These are phyloP conservation scores for Halyomorpha halys DNA, from an alignment of 1,140 invertebrate genomes.

Conservation along the genomic window DNA sequence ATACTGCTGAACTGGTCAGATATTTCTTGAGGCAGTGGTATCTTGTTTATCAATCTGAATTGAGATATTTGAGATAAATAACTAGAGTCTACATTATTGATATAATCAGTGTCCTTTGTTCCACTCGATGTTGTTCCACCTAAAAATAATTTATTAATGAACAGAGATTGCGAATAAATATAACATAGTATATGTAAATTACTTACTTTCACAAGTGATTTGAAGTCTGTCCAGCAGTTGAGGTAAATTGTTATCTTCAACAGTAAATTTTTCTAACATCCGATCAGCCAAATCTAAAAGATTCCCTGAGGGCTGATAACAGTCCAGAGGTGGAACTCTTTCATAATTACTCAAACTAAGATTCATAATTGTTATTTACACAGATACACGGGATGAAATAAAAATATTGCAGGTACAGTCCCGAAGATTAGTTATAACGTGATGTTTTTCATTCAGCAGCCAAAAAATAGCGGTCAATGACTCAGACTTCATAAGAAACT, in stretches of 20 bases:
- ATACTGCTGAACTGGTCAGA: conserved; percentile 89
- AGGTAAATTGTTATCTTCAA: conserved; percentile 57
- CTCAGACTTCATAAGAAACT: too few relatives aligned
- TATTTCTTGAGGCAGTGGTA: conserved; percentile 81
- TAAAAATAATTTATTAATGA: conserved; percentile 32
- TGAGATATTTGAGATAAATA: conserved; percentile 61
- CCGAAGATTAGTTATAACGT: too few relatives aligned
- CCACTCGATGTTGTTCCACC: conserved; percentile 70
- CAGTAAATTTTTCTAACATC: conserved; percentile 59
- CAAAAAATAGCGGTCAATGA: too few relatives aligned
- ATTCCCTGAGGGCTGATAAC: conserved; percentile 34
- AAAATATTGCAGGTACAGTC: too few relatives aligned
- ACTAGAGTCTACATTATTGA: conserved; percentile 54
- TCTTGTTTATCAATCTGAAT: conserved; percentile 66
- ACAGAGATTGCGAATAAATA: neutral
- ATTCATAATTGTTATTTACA: neutral
- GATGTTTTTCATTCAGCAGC: too few relatives aligned
- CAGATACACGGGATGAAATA: too few relatives aligned
- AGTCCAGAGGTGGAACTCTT: conserved; percentile 12
- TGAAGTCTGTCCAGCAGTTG: conserved; percentile 47
- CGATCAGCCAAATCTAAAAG: conserved; percentile 57
- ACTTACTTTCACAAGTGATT: conserved; percentile 39
- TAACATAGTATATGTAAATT: conserved; percentile 8
- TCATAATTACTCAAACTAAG: conserved; percentile 1
- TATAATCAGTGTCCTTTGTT: conserved; percentile 81